These are phyloP conservation scores for Leptinotarsa haldemani DNA, from an alignment of 2,888 invertebrate species.

Conservation along the genomic window DNA sequence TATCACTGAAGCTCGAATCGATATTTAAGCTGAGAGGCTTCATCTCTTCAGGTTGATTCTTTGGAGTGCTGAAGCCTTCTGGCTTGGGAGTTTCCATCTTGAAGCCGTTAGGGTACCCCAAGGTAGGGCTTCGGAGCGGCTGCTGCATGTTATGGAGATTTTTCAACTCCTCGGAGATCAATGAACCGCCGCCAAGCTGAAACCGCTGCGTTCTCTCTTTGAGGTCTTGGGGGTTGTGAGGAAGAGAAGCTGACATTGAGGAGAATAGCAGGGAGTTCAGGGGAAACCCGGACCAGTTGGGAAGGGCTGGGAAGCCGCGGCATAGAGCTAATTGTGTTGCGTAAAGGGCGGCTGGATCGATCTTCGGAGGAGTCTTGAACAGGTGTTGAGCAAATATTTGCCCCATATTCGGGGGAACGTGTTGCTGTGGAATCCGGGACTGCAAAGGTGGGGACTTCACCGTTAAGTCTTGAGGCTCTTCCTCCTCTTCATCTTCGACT, in stretches of 20 bases:
- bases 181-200: conserved; percentile 78
- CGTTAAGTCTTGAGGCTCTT: conserved; percentile 66
- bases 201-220: conserved; percentile 76
- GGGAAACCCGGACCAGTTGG: conserved; percentile 70
- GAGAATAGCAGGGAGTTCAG: conserved; percentile 76
- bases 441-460: conserved; percentile 63
- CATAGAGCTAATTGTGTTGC: conserved; percentile 75
- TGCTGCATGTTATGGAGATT: conserved; percentile 48
- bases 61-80: conserved; percentile 45
- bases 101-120: conserved; percentile 49
- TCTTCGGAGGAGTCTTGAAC: conserved; percentile 73
- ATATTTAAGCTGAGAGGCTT: conserved; percentile 67
- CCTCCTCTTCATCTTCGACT: conserved; percentile 47
- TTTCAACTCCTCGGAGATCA: conserved; percentile 67
- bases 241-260: conserved; percentile 68
- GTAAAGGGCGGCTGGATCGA: conserved; percentile 72
- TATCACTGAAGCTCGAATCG: conserved; percentile 54
- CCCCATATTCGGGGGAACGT: conserved; percentile 49
- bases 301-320: conserved; percentile 65
- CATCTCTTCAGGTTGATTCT: conserved; percentile 65
- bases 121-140: conserved; percentile 36
- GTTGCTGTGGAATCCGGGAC: conserved; percentile 38
- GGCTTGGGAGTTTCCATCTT: conserved; percentile 50
- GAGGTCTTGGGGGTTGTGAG: conserved; percentile 73
- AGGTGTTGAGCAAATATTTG: conserved; percentile 77